Evolutionary conservation across 1,140 invertebrate species (phyloP), one percentile per base, ranked within the genome.

Genomic region (Sitophilus oryzae): DNA sequence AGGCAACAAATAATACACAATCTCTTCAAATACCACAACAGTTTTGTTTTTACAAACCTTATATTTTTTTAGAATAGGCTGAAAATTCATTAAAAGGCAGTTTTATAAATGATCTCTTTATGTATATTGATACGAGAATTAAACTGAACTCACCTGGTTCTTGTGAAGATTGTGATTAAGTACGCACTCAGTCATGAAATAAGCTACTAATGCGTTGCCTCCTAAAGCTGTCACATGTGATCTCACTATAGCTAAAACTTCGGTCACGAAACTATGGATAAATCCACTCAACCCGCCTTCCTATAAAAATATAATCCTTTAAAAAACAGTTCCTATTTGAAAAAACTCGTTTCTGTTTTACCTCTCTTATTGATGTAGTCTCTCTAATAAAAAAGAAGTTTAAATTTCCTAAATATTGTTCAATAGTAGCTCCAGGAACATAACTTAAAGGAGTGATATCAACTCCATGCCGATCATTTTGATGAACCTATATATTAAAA

Each of bases 371-470:
- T 22, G 88, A 91, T 1, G 90, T 95, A 52, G 88, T 92, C 76
- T 98, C 94, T 46, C 94, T 76, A 57, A 98, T 96, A 63, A 97
- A 94, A 73, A 96, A 93, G 67, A 96, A 93, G 67, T 96, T 93
- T 44, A 96, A 77, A 71, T 96, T 93, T 49, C 93, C 94, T 50
- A 96, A 74, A 69, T 96, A 94, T 56, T 85, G 81, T 48, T 90
- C 83, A 48, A 91, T 88, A 51, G 79, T 80, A 1, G 83, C 86
- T 52, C 91, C 89, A 11, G 89, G 85, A 55, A 95, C 76, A 63
- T 84, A 86, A 37, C 85, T 85, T 23, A 94, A 73, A 0, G 91
- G 88, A 0, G 91, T 93, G 58, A 95, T 83, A 61, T 93, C 89
- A 5, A 94, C 85, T 1, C 86, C 87, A 65, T 84, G 83, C 55